Base-by-base conservation (phyloP, 2,888 invertebrate species). In the Ferrisia virgata region DNA sequence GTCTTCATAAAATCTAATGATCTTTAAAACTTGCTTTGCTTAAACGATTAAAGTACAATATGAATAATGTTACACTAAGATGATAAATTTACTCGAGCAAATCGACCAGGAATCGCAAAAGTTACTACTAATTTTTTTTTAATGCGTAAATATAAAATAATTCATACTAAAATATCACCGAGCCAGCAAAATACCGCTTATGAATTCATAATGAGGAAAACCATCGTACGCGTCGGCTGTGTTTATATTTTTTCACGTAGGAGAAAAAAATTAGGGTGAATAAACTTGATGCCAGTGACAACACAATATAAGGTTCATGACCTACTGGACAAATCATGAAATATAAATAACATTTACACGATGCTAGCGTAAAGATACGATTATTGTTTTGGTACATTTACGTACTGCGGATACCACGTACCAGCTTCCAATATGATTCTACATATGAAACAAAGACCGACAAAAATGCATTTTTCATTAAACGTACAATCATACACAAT, bases 271-370 rank as follows among this genome's bases (percentile, higher is more conserved):
- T 72, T 72, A 72, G 72, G 72, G 72, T 72, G 72, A 72, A 72
- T 72, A 72, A 72, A 72, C 72, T 72, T 72, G 72, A 72, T 72
- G 72, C 72, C 33, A 72, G 72, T 72, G 72, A 72, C 72, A 72
- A 72, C 72, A 72, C 72, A 72, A 72, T n/a, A n/a, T 72, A 72
- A 72, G 72, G 72, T 72, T 72, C 72, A 72, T 72, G 72, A 72
- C 72, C 72, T 72, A 72, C 72, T 72, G 72, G 72, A 72, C 72
- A 72, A 72, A 72, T 72, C 72, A 72, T 72, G 72, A 72, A 72
- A 33, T 72, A 72, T 72, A 72, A 72, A 72, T 72, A 72, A 72
- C 72, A 33, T 72, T 72, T 72, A 72, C 72, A 72, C 72, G 72
- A 72, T 72, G 72, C n/a, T 72, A 72, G 72, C 72, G 36, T 31